Base-by-base conservation (phyloP, 1,140 invertebrate genomes). In the Carposina sasakii region DNA sequence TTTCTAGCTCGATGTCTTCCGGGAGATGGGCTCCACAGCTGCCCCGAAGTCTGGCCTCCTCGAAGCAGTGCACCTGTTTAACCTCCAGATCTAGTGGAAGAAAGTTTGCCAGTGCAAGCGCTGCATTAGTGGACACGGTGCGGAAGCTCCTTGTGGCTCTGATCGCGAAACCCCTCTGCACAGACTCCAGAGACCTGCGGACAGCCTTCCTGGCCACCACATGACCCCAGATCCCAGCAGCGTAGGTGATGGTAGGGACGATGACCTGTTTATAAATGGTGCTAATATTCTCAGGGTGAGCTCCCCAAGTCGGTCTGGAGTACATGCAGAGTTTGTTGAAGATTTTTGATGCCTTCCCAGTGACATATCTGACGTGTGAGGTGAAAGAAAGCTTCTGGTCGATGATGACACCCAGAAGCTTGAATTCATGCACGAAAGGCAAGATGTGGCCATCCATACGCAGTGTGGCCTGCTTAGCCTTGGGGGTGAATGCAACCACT, bases 181-280 rank as follows among this genome's bases (percentile, higher is more conserved):
- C 5, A 5, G 16, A 15, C 10, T 3, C 4, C 3, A 48, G 37
- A 0, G 13, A 13, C n/a, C 30, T 19, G 15, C 2, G 17, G n/a
- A n/a, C n/a, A n/a, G n/a, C n/a, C n/a, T n/a, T n/a, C n/a, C n/a
- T n/a, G n/a, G n/a, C n/a, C n/a, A n/a, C 37, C 9, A 36, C 33
- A 0, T 19, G 5, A 3, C 30, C 24, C 57, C 60, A 63, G 0
- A 54, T 43, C 2, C 48, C 33, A 0, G 53, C 47, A 1, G 48
- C 56, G 13, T 63, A 59, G 6, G 48, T 44, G 9, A 59, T 56
- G 1, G 48, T 56, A 1, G 60, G 60, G 16, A 44, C 48, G 1
- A 63, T 55, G 0, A 56, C 50, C 12, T 55, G 43, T 0, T 23
- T 10, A 15, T 59, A 59, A 2, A 63, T 53, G 5, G 22, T 48